Evolutionary conservation across 2,888 invertebrate species (phyloP).

Genomic region (Disparrhopalites patrizii): DNA sequence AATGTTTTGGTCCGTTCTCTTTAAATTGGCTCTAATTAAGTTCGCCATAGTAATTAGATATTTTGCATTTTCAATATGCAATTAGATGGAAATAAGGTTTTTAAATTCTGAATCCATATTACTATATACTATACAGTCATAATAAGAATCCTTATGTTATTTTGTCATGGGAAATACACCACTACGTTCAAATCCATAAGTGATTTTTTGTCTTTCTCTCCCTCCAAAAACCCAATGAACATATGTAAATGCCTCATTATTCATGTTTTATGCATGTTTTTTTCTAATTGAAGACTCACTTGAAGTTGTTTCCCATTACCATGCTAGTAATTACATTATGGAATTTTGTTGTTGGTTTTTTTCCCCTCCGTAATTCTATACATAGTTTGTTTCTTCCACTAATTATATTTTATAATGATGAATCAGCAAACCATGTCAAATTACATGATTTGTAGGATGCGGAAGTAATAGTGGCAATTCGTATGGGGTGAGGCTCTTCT

Average conservation of each 20-base stretch:
- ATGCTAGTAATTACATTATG: conserved; percentile 15
- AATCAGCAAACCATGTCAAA: background rate
- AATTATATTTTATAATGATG: conserved; percentile 18
- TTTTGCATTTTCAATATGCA: conserved; percentile 19
- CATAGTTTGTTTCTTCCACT: conserved; percentile 15
- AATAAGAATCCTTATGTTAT: too few relatives aligned
- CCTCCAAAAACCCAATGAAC: conserved; percentile 5
- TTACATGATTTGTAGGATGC: conserved; percentile 3
- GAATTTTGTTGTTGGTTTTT: conserved; percentile 8
- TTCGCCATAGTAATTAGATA: conserved; percentile 21
- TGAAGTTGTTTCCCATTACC: conserved; percentile 1
- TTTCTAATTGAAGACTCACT: conserved; percentile 17
- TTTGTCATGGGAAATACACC: too few relatives aligned
- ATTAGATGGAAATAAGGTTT: conserved; percentile 18
- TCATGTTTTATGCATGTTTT: conserved; percentile 12
- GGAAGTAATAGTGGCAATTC: conserved; percentile 9
- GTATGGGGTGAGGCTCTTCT: too few relatives aligned
- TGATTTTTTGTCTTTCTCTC: background rate
- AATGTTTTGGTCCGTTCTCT: background rate
- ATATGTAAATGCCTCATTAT: conserved; percentile 11
- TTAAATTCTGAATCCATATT: conserved; percentile 7
- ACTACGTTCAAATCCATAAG: background rate
- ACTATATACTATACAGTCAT: too few relatives aligned
- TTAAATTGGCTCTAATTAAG: conserved; percentile 22
- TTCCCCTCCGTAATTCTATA: background rate